Percentiles rank a stretch among this genome's conserved stretches.
Evolutionary conservation across 92 coral and sea anemone species (phyloP).

Genomic region (Bergia puertoricense): DNA sequence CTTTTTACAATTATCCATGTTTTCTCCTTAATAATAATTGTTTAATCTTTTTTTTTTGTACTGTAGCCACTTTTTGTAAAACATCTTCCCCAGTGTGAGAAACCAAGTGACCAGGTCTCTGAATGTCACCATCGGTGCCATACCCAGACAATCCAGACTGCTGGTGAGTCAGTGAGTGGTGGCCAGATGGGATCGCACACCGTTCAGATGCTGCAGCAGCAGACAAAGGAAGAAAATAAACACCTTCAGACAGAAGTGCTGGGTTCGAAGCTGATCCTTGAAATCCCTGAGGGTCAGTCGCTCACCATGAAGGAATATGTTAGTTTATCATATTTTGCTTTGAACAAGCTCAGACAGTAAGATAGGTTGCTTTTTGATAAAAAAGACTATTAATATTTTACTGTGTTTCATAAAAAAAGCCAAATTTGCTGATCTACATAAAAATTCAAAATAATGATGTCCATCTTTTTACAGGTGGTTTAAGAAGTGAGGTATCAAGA

Average conservation of each 20-base stretch:
- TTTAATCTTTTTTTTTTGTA: not conserved
- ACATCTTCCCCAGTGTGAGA: not conserved
- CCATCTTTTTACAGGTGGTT: not conserved
- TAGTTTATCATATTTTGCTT: not conserved
- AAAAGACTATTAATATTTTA: too few species aligned
- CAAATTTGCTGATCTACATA: not conserved
- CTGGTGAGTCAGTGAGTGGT: not conserved
- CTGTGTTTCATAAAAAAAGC: not conserved
- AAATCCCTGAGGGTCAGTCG: conserved; percentile 1
- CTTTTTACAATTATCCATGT: too few species aligned
- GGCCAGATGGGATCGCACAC: conserved; percentile 5
- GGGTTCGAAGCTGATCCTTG: not conserved
- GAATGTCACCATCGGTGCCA: not conserved
- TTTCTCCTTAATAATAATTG: too few species aligned
- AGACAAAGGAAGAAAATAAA: conserved; percentile 22
- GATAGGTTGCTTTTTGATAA: too few species aligned
- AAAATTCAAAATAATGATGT: too few species aligned
- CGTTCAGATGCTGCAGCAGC: not conserved
- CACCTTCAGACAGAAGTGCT: not conserved
- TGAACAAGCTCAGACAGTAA: not conserved
- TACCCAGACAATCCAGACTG: not conserved
- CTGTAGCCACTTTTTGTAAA: not conserved
- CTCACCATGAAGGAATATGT: not conserved
- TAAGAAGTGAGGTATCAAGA: conserved; percentile 13
- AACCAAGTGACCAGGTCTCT: not conserved